These are phyloP conservation scores for Emydura subglobosa DNA, from an alignment of 2,113 vertebrate genomes.

Conservation along the genomic window DNA sequence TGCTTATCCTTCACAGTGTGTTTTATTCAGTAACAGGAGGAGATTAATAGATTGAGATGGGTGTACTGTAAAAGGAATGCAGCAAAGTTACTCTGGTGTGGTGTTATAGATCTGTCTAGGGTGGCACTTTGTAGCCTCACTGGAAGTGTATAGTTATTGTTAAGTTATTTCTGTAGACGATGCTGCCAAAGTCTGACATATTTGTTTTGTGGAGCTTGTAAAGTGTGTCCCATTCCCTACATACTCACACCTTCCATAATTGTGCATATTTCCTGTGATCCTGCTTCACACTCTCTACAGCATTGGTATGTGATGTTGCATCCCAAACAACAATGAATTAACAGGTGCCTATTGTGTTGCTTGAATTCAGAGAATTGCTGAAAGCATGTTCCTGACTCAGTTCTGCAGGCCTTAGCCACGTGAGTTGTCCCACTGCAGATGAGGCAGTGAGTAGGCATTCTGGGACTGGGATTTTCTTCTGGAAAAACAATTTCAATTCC, in stretches of 20 bases:
- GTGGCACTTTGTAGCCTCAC: not conserved
- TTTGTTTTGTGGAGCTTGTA: not conserved
- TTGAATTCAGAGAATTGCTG: not conserved
- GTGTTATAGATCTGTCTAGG: not conserved
- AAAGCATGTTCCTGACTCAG: not conserved
- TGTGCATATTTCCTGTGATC: not conserved
- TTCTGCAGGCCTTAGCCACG: not conserved
- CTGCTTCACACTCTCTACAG: not conserved
- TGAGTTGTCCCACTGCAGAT: not conserved
- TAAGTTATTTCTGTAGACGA: not conserved
- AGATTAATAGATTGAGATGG: not conserved
- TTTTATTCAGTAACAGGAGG: not conserved
- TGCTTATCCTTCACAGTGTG: not conserved
- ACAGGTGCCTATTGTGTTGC: not conserved
- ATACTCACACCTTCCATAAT: not conserved
- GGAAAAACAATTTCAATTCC: not conserved
- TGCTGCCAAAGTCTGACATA: accelerated
- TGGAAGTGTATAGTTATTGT: not conserved
- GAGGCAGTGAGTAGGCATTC: not conserved
- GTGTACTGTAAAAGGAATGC: not conserved
- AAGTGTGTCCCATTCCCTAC: not conserved
- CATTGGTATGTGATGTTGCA: accelerated
- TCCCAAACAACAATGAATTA: no score
- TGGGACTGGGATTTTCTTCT: not conserved
- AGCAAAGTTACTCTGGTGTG: not conserved